phyloP scores from a whole-genome alignment of 2,797 vertebrate genomes.

The Sebastes minor region DNA sequence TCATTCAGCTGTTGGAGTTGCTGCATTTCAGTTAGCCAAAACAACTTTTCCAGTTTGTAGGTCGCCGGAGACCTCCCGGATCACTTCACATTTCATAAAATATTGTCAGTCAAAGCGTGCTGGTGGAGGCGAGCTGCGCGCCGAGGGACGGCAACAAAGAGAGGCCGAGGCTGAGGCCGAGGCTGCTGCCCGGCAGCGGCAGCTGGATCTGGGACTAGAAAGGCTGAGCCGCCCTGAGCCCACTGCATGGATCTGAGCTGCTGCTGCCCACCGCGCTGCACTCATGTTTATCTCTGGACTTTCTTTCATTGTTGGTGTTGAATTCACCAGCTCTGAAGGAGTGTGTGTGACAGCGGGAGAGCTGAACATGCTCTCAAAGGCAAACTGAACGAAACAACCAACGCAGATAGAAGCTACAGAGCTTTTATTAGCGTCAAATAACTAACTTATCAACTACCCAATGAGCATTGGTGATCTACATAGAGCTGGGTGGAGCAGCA shows the following conservation, averaged over 20 bases:
- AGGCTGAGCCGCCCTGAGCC: conserved; percentile 3
- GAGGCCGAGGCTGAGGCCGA: not conserved
- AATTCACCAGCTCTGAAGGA: not conserved
- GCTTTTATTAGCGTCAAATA: not conserved
- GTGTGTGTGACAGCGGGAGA: not conserved
- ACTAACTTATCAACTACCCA: too few relatives aligned
- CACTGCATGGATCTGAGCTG: not conserved
- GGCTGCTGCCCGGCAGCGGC: conserved; percentile 3
- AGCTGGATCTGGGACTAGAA: not conserved
- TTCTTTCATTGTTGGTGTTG: not conserved
- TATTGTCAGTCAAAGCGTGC: conserved; percentile 32
- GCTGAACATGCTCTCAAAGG: not conserved
- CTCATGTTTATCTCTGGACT: not conserved
- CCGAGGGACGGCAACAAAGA: conserved; percentile 19
- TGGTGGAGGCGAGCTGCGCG: not conserved
- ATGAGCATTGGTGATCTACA: too few relatives aligned
- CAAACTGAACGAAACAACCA: not conserved
- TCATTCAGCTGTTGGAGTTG: conserved; percentile 42
- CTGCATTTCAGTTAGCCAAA: conserved; percentile 38
- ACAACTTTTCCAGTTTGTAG: conserved; percentile 43
- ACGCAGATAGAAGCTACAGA: not conserved
- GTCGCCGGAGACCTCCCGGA: conserved; percentile 25
- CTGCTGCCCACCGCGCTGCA: conserved; percentile 6
- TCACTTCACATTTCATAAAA: conserved; percentile 32
- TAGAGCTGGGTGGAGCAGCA: too few relatives aligned